phyloP scores from a whole-genome alignment of 2,797 vertebrate species.

The Acridotheres tristis region DNA sequence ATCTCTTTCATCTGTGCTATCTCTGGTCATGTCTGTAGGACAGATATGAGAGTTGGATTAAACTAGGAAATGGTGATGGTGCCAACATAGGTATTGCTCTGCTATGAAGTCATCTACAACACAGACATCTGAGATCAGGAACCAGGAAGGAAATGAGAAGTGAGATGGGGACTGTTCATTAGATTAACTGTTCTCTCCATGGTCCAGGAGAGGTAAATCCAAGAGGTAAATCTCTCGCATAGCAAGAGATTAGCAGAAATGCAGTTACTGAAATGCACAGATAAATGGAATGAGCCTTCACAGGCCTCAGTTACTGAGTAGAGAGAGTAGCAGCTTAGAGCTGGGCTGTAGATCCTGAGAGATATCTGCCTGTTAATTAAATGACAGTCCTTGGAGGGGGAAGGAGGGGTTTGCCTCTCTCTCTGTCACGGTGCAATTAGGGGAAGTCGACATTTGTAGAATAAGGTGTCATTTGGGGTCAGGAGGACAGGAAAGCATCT shows the following conservation, averaged over 20 bases:
- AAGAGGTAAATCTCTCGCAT: not conserved
- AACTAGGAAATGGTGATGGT: not conserved
- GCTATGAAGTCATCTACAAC: not conserved
- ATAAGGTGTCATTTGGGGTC: constrained; percentile 28
- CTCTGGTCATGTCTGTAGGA: constrained; percentile 2
- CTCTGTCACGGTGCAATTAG: constrained; percentile 38
- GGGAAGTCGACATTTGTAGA: not conserved
- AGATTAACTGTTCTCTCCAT: not conserved
- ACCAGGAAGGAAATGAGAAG: not conserved
- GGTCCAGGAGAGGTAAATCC: not conserved
- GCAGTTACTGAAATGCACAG: not conserved
- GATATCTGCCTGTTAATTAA: constrained; percentile 62
- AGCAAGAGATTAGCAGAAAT: constrained; percentile 6
- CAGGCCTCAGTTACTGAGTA: not conserved
- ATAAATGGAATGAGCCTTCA: not conserved
- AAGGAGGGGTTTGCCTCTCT: not conserved
- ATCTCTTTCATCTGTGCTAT: constrained; percentile 6
- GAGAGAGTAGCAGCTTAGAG: constrained; percentile 7
- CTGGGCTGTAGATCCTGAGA: constrained; percentile 30
- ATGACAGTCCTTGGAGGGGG: not conserved
- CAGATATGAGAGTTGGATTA: constrained; percentile 16
- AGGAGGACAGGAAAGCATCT: constrained; percentile 24
- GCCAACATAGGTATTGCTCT: constrained; percentile 2
- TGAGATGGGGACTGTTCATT: not conserved
- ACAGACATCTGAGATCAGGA: not conserved